A percentile compares a stretch with the other conserved stretches of the same genome.
phyloP scores from a whole-genome alignment of 2,888 invertebrate genomes.

The Coleophora deauratella region DNA sequence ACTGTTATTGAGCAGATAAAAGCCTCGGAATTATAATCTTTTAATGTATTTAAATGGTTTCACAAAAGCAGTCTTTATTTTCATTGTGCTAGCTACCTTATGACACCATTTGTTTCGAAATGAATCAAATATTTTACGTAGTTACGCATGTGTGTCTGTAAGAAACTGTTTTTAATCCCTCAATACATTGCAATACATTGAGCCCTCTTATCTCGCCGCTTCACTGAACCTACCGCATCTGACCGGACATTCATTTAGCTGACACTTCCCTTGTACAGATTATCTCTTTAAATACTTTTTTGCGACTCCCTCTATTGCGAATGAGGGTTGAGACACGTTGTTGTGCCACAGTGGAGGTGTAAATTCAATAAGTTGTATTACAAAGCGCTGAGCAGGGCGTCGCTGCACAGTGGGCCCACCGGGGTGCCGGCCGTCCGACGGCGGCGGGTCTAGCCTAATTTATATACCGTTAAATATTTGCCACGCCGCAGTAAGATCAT shows the following conservation, averaged over 20 bases:
- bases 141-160: too few species aligned
- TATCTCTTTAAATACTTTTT: constrained; percentile 27
- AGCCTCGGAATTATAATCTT: too few species aligned
- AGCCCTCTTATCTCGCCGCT: too few species aligned
- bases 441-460: constrained; percentile 31
- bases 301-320: constrained; percentile 19
- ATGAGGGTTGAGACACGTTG: constrained; percentile 15
- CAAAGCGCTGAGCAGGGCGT: constrained; percentile 33
- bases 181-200: too few species aligned
- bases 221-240: too few species aligned
- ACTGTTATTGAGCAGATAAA: too few species aligned
- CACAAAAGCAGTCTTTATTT: too few species aligned
- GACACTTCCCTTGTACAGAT: constrained; percentile 22
- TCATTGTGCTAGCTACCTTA: too few species aligned
- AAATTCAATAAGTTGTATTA: constrained; percentile 46
- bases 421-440: constrained; percentile 28
- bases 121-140: too few species aligned
- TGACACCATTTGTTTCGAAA: too few species aligned
- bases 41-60: too few species aligned
- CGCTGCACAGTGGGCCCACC: constrained; percentile 28
- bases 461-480: constrained; percentile 54
- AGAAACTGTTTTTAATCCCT: too few species aligned
- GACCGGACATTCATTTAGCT: constrained; percentile 7
- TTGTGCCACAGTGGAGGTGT: constrained; percentile 43
- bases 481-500: constrained; percentile 36